Evolutionary conservation across 2,797 vertebrate genomes (phyloP).

Genomic region (Phalanger gymnotis): DNA sequence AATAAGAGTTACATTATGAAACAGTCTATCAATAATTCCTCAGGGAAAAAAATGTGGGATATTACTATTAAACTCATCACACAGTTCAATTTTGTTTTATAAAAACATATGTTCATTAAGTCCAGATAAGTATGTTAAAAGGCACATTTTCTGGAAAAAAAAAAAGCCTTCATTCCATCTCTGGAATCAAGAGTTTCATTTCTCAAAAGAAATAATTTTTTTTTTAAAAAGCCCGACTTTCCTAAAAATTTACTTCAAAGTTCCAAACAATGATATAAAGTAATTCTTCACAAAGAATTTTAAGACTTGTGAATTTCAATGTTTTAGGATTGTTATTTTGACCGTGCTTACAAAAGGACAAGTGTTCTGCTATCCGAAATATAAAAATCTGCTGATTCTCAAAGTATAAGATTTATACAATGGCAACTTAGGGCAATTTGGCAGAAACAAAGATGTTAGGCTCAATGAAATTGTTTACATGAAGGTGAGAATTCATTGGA

Average conservation of each 20-base stretch:
- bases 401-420: slow-evolving; percentile 26
- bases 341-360: neutral
- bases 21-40: neutral
- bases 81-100: no score
- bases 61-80: no score
- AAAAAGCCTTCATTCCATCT: neutral
- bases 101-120: neutral
- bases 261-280: slow-evolving; percentile 22
- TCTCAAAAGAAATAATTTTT: neutral
- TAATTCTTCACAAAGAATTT: neutral
- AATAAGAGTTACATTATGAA: neutral
- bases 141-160: neutral
- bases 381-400: neutral
- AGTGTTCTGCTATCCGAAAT: slow-evolving; percentile 32
- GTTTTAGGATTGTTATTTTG: neutral
- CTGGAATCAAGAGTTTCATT: no score
- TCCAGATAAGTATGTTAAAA: neutral
- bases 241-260: slow-evolving; percentile 57
- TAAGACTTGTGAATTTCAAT: neutral
- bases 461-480: neutral
- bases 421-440: neutral
- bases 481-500: neutral
- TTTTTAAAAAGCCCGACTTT: slow-evolving; percentile 30
- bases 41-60: no score
- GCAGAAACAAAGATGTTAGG: neutral